Base-by-base conservation (phyloP, 2,113 vertebrate genomes). In the Hepsetus odoe region DNA sequence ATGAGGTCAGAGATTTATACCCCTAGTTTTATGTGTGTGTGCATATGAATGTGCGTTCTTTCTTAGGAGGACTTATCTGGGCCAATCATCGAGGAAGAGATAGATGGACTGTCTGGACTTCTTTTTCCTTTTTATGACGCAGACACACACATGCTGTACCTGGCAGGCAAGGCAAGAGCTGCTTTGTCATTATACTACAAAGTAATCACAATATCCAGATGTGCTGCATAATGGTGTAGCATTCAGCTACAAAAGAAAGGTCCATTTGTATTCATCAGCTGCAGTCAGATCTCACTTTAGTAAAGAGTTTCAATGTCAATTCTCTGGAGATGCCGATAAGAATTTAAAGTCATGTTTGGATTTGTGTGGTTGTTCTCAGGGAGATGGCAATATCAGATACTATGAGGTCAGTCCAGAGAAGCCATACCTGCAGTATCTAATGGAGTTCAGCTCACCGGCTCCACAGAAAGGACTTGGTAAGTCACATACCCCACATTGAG, bases 391-490 rank as follows among this genome's bases (percentile, higher is more conserved):
- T 82, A 95, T 96, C 79, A 91, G 95, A 0, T 96, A 96, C 86
- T 96, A 95, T 0, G 95, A 96, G 88, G 91, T 96, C 1, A 86
- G 91, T 80, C 88, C 88, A 0, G 95, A 95, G 76, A 95, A 95
- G 87, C 95, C 95, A 30, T 95, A 92, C 86, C 75, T 96, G 85
- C 95, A 88, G 33, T 95, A 94, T n/a, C 92, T 96, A 46, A 95
- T 94, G 94, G 95, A 96, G 89, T 96, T 95, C 70, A 93, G 94
- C 72, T 95, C 95, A 0, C 93, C 94, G 0, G 92, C 94, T 4
- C 95, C 95, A 0, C 95, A 96, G 65, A 96, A 95, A 77, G 95
- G 95, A 4, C 90, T 96, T 13, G 94, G 95, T 96, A 87, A 92
- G 93, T 46, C 1, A 28, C 44, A 42, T n/a, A 86, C 83, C 80